A percentile compares a stretch with the other conserved stretches of the same genome.
Evolutionary conservation across 2,888 invertebrate species (phyloP).

Genomic region (Stenotaenia linearis): DNA sequence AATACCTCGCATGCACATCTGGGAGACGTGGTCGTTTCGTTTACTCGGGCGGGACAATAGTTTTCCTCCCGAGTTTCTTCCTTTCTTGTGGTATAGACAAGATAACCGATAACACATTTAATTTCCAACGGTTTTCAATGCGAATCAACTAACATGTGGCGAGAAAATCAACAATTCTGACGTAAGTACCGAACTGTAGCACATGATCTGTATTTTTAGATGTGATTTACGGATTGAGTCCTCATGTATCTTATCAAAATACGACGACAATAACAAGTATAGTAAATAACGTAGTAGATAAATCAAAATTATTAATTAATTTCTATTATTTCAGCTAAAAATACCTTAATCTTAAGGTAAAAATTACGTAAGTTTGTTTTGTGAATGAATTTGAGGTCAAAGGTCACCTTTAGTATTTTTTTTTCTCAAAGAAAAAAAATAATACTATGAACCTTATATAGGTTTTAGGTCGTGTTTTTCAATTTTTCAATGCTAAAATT

Average conservation of each 20-base stretch:
- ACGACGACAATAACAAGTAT: neutral
- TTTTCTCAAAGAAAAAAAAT: too few species aligned
- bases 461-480: neutral
- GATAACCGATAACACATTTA: neutral
- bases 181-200: neutral
- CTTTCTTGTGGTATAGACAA: neutral
- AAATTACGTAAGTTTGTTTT: too few species aligned
- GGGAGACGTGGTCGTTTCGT: neutral
- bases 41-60: neutral
- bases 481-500: neutral
- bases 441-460: neutral
- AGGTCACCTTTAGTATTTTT: neutral
- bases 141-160: too few species aligned
- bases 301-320: too few species aligned
- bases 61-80: neutral
- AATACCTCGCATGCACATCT: neutral
- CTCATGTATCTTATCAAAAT: neutral
- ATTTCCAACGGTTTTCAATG: neutral
- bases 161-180: neutral
- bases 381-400: neutral
- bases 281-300: too few species aligned
- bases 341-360: too few species aligned
- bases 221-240: neutral
- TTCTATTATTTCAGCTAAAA: too few species aligned
- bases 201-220: neutral